Evolutionary conservation across 2,797 vertebrate genomes (phyloP).

Genomic region (Melanotaenia boesemani): DNA sequence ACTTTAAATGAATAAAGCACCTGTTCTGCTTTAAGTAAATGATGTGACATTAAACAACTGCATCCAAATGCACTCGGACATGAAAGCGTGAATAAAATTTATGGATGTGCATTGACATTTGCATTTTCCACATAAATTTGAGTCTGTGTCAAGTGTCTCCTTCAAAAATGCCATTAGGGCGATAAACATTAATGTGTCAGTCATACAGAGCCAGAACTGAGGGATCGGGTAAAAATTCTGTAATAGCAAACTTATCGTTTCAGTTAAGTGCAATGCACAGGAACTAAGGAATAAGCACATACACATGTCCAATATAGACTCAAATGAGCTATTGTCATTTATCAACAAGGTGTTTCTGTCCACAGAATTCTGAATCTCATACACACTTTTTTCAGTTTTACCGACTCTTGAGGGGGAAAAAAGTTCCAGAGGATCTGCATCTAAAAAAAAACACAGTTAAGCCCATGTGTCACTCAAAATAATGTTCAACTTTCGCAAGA

Average conservation of each 20-base stretch:
- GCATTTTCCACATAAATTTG: slow-evolving; percentile 11
- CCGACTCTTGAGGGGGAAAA: too few relatives aligned
- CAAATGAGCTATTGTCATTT: neutral
- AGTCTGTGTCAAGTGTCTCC: slow-evolving; percentile 28
- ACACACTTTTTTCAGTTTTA: too few relatives aligned
- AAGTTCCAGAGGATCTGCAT: too few relatives aligned
- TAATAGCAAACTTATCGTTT: slow-evolving; percentile 51
- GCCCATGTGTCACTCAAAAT: neutral
- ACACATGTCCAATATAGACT: slow-evolving; percentile 10
- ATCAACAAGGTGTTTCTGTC: neutral
- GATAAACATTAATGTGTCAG: neutral
- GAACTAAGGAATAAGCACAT: slow-evolving; percentile 18
- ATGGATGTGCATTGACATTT: neutral
- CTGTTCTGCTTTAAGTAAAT: neutral
- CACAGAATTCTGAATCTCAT: neutral
- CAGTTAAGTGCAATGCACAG: slow-evolving; percentile 17
- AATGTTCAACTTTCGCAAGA: neutral
- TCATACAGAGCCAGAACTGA: slow-evolving; percentile 30
- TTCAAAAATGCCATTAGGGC: slow-evolving; percentile 48
- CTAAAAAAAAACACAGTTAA: neutral
- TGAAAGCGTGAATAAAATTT: neutral
- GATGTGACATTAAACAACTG: slow-evolving; percentile 8
- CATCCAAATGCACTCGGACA: slow-evolving; percentile 1
- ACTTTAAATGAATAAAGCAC: neutral
- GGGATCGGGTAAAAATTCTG: slow-evolving; percentile 31